phyloP scores from a whole-genome alignment of 2,797 vertebrate genomes.

The Thripadectes ignobilis region DNA sequence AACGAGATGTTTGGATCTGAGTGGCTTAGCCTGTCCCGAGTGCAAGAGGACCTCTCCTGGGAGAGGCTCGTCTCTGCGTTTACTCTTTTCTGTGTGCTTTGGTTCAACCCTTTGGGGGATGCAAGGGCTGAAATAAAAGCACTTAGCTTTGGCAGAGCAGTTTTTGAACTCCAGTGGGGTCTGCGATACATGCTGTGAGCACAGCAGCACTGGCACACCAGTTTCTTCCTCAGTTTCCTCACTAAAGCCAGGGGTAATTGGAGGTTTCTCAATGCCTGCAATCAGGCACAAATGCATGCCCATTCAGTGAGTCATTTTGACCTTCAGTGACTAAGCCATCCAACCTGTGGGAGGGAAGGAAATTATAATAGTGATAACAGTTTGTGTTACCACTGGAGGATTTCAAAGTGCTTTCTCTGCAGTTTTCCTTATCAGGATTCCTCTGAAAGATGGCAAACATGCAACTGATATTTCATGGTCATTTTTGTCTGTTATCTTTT shows the following conservation, averaged over 20 bases:
- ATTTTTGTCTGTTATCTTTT: background rate
- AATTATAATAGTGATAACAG: slow-evolving; percentile 32
- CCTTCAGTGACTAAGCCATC: background rate
- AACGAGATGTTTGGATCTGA: background rate
- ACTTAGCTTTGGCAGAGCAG: background rate
- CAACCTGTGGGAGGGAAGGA: background rate
- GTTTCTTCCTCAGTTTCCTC: background rate
- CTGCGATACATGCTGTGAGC: background rate
- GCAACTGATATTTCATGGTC: background rate
- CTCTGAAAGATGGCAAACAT: background rate
- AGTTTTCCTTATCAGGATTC: slow-evolving; percentile 19
- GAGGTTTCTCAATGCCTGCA: background rate
- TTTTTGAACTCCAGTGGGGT: background rate
- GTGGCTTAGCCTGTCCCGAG: background rate
- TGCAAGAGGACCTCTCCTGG: background rate
- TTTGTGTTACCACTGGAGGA: background rate
- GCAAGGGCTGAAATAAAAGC: background rate
- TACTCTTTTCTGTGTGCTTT: background rate
- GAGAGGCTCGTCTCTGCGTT: background rate
- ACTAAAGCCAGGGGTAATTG: background rate
- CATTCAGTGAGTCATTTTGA: background rate
- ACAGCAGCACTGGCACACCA: background rate
- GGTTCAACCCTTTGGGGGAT: background rate
- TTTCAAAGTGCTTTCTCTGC: slow-evolving; percentile 3
- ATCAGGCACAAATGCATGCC: background rate